Percentiles rank a stretch among this genome's conserved stretches.
Evolutionary conservation across 2,797 vertebrate genomes (phyloP).

Genomic region (Varecia variegata): DNA sequence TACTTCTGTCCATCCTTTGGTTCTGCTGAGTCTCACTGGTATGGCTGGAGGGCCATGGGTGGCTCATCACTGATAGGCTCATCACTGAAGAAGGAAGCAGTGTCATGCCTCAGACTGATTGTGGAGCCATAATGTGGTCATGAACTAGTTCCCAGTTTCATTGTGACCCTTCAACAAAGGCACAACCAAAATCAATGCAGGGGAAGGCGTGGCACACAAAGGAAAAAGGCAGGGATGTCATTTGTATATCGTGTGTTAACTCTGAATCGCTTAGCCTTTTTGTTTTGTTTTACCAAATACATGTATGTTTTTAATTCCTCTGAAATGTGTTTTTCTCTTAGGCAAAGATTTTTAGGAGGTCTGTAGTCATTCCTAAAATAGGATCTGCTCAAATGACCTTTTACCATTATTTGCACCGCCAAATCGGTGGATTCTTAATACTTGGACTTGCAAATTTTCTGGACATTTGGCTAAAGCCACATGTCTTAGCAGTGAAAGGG

Average conservation of each 20-base stretch:
- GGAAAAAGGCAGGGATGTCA: not conserved
- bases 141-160: not conserved
- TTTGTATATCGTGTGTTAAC: not conserved
- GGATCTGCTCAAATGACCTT: not conserved
- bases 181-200: not conserved
- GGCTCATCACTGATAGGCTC: not conserved
- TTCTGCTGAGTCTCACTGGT: not conserved
- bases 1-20: not conserved
- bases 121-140: not conserved
- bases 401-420: not conserved
- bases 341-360: not conserved
- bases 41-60: not conserved
- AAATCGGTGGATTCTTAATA: not conserved
- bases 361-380: not conserved
- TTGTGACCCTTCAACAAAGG: not conserved
- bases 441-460: not conserved
- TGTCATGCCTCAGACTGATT: not conserved
- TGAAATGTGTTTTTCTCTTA: not conserved
- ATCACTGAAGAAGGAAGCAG: not conserved
- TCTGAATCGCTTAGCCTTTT: not conserved
- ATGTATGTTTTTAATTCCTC: not conserved
- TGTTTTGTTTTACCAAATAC: slow-evolving; percentile 16
- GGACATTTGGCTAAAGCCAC: not conserved
- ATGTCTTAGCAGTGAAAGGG: not conserved
- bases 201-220: not conserved